Evolutionary conservation across 2,113 vertebrate species (phyloP), one percentile per base, ranked within the genome.

Genomic region (Henicopernis longicauda): DNA sequence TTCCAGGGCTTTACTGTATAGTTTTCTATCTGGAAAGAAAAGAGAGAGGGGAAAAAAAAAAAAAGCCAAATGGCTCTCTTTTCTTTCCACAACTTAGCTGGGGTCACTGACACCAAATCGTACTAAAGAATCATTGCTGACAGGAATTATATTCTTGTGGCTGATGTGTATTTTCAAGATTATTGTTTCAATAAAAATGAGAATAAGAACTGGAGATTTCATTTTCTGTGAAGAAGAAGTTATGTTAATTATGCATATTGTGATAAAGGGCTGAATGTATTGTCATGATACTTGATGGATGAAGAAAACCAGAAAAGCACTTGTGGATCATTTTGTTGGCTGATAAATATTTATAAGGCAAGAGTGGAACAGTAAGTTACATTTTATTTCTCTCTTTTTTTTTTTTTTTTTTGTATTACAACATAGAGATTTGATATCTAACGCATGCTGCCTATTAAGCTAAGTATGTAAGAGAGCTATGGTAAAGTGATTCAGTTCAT

Each of bases 391-490:
- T 38, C 10, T 58, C 12, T 38, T 8, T 58, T 7, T 22, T 7
- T 58, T 1, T 63, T 45, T 47, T 31, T 25, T 40, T 5, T 16
- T 9, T 63, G 1, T 57, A 47, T 40, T 55, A 17, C 1, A 6
- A 63, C 17, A 32, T 11, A 66, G 45, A 69, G 12, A 58, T 31
- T 61, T 50, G 5, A 18, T 63, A 59, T n/a, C 21, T 26, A 59
- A 27, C 0, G 0, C 6, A 17, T 58, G 8, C 1, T 3, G 1
- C 7, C 21, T 86, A 58, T 76, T 65, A 49, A 82, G 11, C 9
- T 29, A 34, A 52, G 27, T 58, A 10, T n/a, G 11, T 40, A 69
- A 76, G 11, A 82, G 13, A 76, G 9, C n/a, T 23, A 10, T 34
- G 27, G 16, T 17, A 73, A 88, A 57, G 19, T 22, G 31, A 65